Conservation (phyloP, 2,888 invertebrate species). For the Pollenia griseotomentosa region DNA sequence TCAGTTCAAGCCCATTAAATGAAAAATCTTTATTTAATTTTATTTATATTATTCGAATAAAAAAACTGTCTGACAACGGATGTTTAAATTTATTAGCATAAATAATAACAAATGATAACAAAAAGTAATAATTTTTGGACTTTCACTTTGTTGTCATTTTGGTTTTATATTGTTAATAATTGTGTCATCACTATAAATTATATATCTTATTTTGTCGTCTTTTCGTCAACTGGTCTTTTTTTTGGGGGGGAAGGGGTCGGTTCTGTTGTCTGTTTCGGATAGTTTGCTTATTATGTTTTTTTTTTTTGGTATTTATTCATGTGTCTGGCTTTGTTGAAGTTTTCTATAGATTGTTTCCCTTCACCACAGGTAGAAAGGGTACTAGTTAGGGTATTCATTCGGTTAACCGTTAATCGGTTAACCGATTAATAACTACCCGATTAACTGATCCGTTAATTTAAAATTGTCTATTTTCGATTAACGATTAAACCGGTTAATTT, state of each 20-base stretch:
- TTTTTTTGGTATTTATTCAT: background rate
- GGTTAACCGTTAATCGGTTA: too few species aligned
- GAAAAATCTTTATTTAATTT: conserved; percentile 21
- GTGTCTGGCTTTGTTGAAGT: background rate
- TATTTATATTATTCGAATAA: background rate
- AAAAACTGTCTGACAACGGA: background rate
- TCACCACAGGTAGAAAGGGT: too few species aligned
- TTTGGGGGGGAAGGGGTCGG: too few species aligned
- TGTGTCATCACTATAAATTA: conserved; percentile 26
- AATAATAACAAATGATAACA: background rate
- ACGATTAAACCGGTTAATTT: too few species aligned
- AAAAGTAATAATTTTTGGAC: conserved; percentile 9
- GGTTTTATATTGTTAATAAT: conserved; percentile 10
- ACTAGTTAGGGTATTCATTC: too few species aligned
- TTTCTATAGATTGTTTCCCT: too few species aligned
- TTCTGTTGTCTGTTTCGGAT: background rate
- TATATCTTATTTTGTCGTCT: conserved; percentile 5
- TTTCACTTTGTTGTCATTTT: conserved; percentile 53
- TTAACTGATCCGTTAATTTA: too few species aligned
- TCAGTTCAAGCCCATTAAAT: conserved; percentile 8
- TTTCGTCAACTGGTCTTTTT: background rate
- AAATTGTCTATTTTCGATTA: too few species aligned
- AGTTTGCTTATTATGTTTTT: background rate
- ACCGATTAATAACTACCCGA: too few species aligned
- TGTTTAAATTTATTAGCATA: conserved; percentile 10